Percentiles rank a stretch among this genome's conserved stretches.
Evolutionary conservation across 2,888 invertebrate genomes (phyloP).

Genomic region (Megalurothrips usitatus): DNA sequence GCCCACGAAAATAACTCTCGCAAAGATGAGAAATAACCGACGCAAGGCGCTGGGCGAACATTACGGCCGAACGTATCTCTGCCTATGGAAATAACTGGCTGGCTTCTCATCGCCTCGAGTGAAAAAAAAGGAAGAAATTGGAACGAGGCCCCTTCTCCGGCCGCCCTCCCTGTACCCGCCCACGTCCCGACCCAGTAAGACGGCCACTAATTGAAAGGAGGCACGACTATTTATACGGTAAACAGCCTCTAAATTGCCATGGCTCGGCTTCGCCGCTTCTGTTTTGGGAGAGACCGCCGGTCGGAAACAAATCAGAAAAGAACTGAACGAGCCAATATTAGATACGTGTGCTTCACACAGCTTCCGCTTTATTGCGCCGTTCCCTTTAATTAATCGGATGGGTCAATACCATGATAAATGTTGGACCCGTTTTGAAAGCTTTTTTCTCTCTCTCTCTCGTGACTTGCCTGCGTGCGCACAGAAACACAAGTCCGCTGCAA

Average conservation of each 20-base stretch:
- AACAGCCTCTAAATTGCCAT: neutral
- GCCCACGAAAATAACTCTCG: no score
- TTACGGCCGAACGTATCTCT: no score
- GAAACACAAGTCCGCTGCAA: no score
- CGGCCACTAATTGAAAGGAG: neutral
- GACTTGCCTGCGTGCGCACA: no score
- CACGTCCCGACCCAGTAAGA: neutral
- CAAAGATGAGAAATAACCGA: no score
- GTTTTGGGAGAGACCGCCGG: neutral
- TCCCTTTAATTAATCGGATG: neutral
- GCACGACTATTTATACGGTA: neutral
- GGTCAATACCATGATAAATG: neutral
- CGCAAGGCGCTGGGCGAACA: no score
- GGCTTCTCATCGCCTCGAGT: neutral
- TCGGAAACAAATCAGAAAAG: neutral
- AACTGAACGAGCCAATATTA: neutral
- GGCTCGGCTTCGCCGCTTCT: neutral
- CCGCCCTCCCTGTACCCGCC: neutral
- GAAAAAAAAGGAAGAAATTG: neutral
- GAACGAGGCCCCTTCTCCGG: neutral
- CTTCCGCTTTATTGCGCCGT: neutral
- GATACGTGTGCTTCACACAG: neutral
- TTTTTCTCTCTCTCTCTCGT: no score
- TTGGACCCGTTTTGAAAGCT: neutral
- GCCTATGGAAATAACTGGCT: no score